phyloP scores from a whole-genome alignment of 2,113 vertebrate species.

The Propithecus coquereli region DNA sequence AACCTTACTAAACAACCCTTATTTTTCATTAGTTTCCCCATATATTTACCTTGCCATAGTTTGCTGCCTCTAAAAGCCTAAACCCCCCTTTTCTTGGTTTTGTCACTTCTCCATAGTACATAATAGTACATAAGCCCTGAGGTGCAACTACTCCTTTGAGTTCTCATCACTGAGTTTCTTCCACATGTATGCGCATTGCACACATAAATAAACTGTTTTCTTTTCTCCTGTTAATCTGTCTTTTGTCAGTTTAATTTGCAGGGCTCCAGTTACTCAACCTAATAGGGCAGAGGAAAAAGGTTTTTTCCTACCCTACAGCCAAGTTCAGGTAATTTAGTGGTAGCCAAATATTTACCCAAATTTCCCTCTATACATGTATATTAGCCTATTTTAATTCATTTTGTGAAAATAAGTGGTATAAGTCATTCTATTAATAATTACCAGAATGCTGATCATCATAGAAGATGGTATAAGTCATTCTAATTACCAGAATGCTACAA shows the following conservation, averaged over 20 bases:
- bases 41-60: background rate
- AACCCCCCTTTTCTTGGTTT: background rate
- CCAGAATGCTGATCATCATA: background rate
- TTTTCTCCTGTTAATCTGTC: background rate
- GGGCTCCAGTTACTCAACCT: background rate
- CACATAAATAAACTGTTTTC: background rate
- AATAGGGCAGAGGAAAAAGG: background rate
- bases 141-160: background rate
- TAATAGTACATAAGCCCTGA: background rate
- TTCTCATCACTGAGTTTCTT: background rate
- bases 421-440: background rate
- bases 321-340: background rate
- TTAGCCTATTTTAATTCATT: background rate
- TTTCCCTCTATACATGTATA: background rate
- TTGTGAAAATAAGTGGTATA: background rate
- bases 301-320: background rate
- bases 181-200: background rate
- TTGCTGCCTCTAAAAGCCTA: background rate
- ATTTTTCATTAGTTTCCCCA: background rate
- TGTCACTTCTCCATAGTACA: background rate
- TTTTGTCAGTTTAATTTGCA: background rate
- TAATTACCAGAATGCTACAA: background rate
- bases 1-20: background rate
- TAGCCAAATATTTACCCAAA: background rate
- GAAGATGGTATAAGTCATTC: background rate